These are phyloP conservation scores for Ophioninae sp. DNA, from an alignment of 2,888 invertebrate genomes.

Conservation along the genomic window DNA sequence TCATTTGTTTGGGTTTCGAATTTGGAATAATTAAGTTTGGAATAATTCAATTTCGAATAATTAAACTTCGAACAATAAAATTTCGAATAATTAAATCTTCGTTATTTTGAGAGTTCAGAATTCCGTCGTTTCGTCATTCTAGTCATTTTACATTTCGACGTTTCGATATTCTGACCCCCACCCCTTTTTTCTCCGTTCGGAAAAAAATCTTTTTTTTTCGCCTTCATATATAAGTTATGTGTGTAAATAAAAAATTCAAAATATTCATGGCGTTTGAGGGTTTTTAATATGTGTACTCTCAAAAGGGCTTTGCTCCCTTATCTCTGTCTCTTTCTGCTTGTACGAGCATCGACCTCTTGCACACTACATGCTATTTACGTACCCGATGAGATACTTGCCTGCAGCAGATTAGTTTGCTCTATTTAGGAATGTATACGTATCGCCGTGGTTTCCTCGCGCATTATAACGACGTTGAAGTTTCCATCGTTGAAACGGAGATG, in stretches of 20 bases:
- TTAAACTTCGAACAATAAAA: too few species aligned
- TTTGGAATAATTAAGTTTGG: too few species aligned
- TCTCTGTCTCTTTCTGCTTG: background rate
- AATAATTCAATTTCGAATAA: too few species aligned
- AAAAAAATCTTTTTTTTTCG: too few species aligned
- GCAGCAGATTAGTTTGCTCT: constrained; percentile 35
- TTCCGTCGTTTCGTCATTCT: too few species aligned
- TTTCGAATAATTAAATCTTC: too few species aligned
- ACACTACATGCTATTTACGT: constrained; percentile 35
- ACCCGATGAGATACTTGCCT: constrained; percentile 40
- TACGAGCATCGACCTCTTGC: constrained; percentile 1
- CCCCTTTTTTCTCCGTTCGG: too few species aligned
- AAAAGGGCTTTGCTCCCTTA: background rate
- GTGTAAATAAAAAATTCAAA: background rate
- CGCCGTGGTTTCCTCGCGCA: background rate
- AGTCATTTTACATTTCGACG: too few species aligned
- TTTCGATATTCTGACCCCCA: too few species aligned
- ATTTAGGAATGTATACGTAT: constrained; percentile 8
- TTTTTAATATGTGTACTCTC: background rate
- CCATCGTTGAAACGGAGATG: background rate
- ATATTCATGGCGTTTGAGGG: background rate
- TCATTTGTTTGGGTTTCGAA: too few species aligned
- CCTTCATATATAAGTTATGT: background rate
- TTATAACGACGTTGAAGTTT: background rate
- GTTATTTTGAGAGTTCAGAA: too few species aligned